Evolutionary conservation across 2,888 invertebrate genomes (phyloP), one percentile per base, ranked within the genome.

Genomic region (Eupsilia transversa): DNA sequence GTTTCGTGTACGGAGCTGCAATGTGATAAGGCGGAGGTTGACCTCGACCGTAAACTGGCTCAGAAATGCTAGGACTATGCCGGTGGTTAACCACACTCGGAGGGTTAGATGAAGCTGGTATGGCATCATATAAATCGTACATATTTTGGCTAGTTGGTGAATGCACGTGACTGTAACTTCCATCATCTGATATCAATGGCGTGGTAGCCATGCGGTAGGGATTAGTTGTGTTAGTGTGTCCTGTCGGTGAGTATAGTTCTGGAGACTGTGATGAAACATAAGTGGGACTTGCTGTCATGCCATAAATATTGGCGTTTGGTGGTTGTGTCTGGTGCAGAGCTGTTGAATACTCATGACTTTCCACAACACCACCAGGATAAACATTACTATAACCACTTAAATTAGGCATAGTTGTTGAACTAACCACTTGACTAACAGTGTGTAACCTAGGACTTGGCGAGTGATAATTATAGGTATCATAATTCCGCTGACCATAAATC

Each of bases 21-120:
- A 98, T 98, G 89, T 98, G 98, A 94, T 98, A 98, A 1, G 98
- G 98, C 1, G 98, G 98, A 27, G 98, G 98, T 88, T 97, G 96
- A 63, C 94, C 94, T 79, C 96, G 91, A 57, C 91, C 90, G 79
- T 96, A 95, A 67, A 93, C 91, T 70, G 94, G 91, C 82, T 95
- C 94, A 46, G 95, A 91, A 85, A 92, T 83, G 67, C 93, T 93
- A 49, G 96, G 95, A 86, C 95, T 96, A 72, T 95, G 95, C 52
- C 94, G 91, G 83, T 94, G 95, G 85, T 93, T 94, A 64, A 92
- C 89, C 66, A 94, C 93, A 91, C 94, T 95, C 20, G 95, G 94
- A 65, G 94, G 87, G 86, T 95, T 95, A 23, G 96, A 94, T 66
- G 95, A 90, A 69, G 94, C 90, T 76, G 95, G 95, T 83, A 95